These are phyloP conservation scores for Protaetia brevitarsis DNA, from an alignment of 1,140 invertebrate genomes.

Conservation along the genomic window DNA sequence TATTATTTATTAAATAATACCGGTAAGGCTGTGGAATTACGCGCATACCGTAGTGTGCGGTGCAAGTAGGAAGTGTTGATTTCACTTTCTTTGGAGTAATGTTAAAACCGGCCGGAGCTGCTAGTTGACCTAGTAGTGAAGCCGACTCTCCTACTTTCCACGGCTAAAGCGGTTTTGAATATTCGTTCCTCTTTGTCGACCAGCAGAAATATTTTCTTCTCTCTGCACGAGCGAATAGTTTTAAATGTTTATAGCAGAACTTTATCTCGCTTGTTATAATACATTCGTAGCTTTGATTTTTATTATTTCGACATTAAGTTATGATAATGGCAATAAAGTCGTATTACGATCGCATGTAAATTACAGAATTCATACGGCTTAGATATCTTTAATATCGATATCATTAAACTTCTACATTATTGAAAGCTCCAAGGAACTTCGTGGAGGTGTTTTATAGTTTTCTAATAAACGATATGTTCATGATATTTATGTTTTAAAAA, in stretches of 20 bases:
- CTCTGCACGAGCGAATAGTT: not conserved
- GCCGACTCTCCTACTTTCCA: conserved; percentile 21
- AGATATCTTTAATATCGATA: not conserved
- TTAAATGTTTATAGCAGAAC: not conserved
- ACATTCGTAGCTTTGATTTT: too few species aligned
- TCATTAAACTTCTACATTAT: not conserved
- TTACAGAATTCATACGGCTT: not conserved
- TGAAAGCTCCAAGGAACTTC: not conserved
- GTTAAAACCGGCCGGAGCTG: conserved; percentile 11
- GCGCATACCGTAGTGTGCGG: conserved; percentile 2
- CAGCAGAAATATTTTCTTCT: not conserved
- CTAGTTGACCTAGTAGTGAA: conserved; percentile 16
- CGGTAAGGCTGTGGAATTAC: not conserved
- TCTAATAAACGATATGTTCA: not conserved
- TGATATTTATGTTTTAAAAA: not conserved
- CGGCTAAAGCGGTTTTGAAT: not conserved
- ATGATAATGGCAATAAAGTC: not conserved
- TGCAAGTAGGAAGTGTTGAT: conserved; percentile 22
- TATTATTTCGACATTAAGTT: not conserved
- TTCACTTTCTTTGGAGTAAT: conserved; percentile 22
- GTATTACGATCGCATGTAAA: not conserved
- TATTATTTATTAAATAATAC: conserved; percentile 5
- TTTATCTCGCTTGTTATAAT: not conserved
- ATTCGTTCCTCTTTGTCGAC: not conserved
- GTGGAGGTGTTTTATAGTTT: not conserved